Base-by-base conservation (phyloP, 2,113 vertebrate species). In the Nycticryphes semicollaris region DNA sequence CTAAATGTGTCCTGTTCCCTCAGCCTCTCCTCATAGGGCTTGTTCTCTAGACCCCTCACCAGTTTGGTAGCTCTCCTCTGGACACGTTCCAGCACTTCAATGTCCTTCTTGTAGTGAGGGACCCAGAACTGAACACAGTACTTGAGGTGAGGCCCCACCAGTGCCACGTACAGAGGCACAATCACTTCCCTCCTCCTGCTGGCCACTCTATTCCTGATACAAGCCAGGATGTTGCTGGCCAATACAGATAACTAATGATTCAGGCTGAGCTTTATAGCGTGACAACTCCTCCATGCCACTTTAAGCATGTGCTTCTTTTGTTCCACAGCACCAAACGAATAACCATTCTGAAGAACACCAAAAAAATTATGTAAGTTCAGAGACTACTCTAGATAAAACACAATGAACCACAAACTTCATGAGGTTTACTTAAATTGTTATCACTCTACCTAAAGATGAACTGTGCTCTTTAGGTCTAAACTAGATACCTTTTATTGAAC, bases 191-290 rank as follows among this genome's bases (percentile, higher is more conserved):
- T 47, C 8, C 47, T 47, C 45, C 47, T 47, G 47, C 47, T 47
- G 47, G 47, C 47, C 47, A 47, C 9, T 4, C 47, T 47, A 47
- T 47, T 47, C 47, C 20, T 47, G 47, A 47, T 21, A 47, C 47
- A 47, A 18, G 47, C 47, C 47, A 47, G 47, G 20, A 47, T 21
- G 47, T 19, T 47, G 47, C 18, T 47, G 47, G 47, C 47, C 47
- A 47, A 47, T 21, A 47, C 20, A 47, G 39, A n/a, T 7, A 78
- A 43, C 19, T 0, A 0, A 35, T 4, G 4, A 47, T 18, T 33
- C 35, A 25, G 21, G 17, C 6, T 67, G 51, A 87, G 37, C 37
- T 89, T 75, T 37, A 37, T 0, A 63, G 56, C 12, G 30, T 21
- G 31, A 69, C 35, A 66, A 69, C 48, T 84, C 39, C 59, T 84